These are phyloP conservation scores for Cyprinodon tularosa DNA, from an alignment of 2,113 vertebrate genomes.

Conservation along the genomic window DNA sequence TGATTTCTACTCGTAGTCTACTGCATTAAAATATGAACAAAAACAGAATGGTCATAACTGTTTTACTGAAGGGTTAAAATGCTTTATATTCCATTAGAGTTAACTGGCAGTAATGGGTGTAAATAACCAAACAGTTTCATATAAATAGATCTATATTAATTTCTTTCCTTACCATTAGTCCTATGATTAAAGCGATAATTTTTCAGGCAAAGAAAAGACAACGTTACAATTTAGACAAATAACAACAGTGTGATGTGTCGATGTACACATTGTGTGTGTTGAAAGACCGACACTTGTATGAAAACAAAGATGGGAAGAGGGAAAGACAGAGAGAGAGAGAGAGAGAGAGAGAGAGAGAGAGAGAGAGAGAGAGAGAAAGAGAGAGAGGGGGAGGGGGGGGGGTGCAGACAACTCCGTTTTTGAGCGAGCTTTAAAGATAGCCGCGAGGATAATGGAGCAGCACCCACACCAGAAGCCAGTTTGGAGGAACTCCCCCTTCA, in stretches of 20 bases:
- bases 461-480: constrained; percentile 48
- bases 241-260: constrained; percentile 54
- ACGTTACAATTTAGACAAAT: constrained; percentile 51
- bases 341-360: constrained; percentile 36
- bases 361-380: constrained; percentile 12
- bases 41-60: not conserved
- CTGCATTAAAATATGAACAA: not conserved
- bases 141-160: no score
- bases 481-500: constrained; percentile 72
- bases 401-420: constrained; percentile 25
- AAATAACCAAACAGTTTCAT: no score
- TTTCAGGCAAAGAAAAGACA: constrained; percentile 64
- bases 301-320: constrained; percentile 50
- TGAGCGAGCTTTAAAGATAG: constrained; percentile 41
- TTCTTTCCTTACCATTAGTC: constrained; percentile 16
- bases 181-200: constrained; percentile 40
- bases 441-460: constrained; percentile 15
- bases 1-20: not conserved
- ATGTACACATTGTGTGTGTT: constrained; percentile 67
- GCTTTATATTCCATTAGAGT: not conserved
- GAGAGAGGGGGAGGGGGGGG: constrained; percentile 3
- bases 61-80: not conserved
- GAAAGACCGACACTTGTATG: constrained; percentile 74
- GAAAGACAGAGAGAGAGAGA: not conserved
- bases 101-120: no score